Base-by-base conservation (phyloP, 2,888 invertebrate genomes). In the Aphrophora alni region DNA sequence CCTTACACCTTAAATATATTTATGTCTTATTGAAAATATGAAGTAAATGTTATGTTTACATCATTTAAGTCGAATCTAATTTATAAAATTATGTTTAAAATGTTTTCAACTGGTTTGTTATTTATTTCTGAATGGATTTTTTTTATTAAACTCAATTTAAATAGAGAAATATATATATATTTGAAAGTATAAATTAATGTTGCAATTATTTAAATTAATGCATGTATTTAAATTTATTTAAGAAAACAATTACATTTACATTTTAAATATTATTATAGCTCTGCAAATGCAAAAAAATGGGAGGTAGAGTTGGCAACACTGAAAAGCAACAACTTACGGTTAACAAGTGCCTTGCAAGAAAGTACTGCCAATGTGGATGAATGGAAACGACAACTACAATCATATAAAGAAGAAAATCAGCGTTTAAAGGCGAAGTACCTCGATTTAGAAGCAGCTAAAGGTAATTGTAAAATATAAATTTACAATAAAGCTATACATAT, bases 271-370 rank as follows among this genome's bases (percentile, higher is more conserved):
- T 80, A 85, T 88, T 89, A 72, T 89, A 97, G 98, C 89, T 98
- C 98, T 75, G 96, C 98, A 68, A 98, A 98, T 90, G 98, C 98
- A 12, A 98, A 98, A 90, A 98, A 98, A 88, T 98, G 98, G 98
- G 98, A 98, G 90, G 95, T 98, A 69, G 98, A 99, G 89, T 90
- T 99, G 85, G 95, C 97, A 74, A 98, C 98, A 0, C 90, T 99
- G 85, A 98, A 98, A 90, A 98, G 96, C 87, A 98, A 98, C 90
- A 99, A 98, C 89, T 93, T 96, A 44, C 93, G 98, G 84, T 90
- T 99, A 87, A 98, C 98, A 7, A 97, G 97, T 86, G 98, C 98
- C 24, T 91, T 98, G 81, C 98, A 98, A 89, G 95, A 95, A 86
- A 97, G 97, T 87, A 98, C 98, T 38, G 96, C 98, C 81, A 98